Evolutionary conservation across 2,797 vertebrate genomes (phyloP), one percentile per base, ranked within the genome.

Genomic region (Brachyrhaphis roseni): DNA sequence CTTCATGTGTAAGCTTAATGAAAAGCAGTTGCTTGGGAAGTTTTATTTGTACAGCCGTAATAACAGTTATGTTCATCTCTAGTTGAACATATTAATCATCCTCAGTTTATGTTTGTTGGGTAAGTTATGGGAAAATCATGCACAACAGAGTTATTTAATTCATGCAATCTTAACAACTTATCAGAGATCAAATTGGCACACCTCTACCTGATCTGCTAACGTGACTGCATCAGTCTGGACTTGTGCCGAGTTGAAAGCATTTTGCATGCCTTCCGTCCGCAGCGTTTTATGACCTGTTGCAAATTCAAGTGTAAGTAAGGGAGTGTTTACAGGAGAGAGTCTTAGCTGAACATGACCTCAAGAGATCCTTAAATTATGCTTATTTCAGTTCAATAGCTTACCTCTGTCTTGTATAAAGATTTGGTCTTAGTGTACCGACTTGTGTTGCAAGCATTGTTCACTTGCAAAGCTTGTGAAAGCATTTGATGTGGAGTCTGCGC

Each of bases 361-460:
- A 84, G 81, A 83, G 68, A 89, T 78, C 79, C 82, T 80, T 82
- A 86, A 88, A 90, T 87, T 5, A 72, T 79, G 59, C 72, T 87
- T 85, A 87, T 83, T 86, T 77, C 73, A 84, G 82, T 72, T 90
- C 78, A 82, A 80, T 83, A 74, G 74, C 78, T 84, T 81, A 78
- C 81, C 83, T 85, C 87, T 10, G 78, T 49, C 70, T 76, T 89
- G 76, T 82, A 43, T 78, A 79, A 83, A 89, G 86, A 82, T 82
- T 77, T 68, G 57, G 43, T 88, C 59, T 86, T 84, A 92, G 85
- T 78, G 76, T 55, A 82, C 74, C 78, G 64, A 84, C 91, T 91
- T 83, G 74, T 84, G 86, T 92, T 93, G 86, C 89, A 83, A 88
- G 83, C 81, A 4, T 57, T 76, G 84, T 77, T 89, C 82, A 77